phyloP scores from a whole-genome alignment of 2,797 vertebrate genomes.

The Syngnathus acus region DNA sequence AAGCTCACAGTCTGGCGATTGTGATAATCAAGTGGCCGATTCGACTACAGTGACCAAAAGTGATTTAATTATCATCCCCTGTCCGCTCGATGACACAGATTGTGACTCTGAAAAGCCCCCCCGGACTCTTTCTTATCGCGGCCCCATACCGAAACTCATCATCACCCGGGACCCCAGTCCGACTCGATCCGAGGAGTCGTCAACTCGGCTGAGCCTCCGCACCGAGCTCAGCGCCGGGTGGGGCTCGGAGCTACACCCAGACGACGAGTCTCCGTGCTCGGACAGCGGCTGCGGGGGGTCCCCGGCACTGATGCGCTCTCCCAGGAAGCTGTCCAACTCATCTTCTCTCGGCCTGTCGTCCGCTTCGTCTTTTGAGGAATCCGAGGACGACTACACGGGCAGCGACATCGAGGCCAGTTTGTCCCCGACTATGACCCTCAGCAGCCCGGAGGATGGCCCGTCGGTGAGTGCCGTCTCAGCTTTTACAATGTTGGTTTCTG shows the following conservation, averaged over 20 bases:
- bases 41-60: constrained; percentile 51
- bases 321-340: constrained; percentile 76
- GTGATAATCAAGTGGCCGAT: neutral
- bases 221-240: constrained; percentile 35
- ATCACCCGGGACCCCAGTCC: constrained; percentile 76
- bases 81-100: constrained; percentile 9
- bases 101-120: constrained; percentile 20
- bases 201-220: constrained; percentile 20
- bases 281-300: constrained; percentile 81
- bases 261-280: constrained; percentile 72
- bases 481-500: no score
- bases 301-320: constrained; percentile 64
- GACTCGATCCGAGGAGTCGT: constrained; percentile 22
- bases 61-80: constrained; percentile 3
- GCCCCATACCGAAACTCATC: constrained; percentile 81
- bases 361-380: constrained; percentile 86
- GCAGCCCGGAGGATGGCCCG: constrained; percentile 68
- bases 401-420: constrained; percentile 73
- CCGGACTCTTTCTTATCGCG: constrained; percentile 40
- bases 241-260: constrained; percentile 52
- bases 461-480: constrained; percentile 65
- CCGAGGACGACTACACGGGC: constrained; percentile 79
- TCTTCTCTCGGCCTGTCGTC: constrained; percentile 80
- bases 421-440: constrained; percentile 50
- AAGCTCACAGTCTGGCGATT: constrained; percentile 17